A percentile compares a stretch with the other conserved stretches of the same genome.
These are phyloP conservation scores for Petaurus breviceps DNA, from an alignment of 2,113 vertebrate genomes.

Conservation along the genomic window DNA sequence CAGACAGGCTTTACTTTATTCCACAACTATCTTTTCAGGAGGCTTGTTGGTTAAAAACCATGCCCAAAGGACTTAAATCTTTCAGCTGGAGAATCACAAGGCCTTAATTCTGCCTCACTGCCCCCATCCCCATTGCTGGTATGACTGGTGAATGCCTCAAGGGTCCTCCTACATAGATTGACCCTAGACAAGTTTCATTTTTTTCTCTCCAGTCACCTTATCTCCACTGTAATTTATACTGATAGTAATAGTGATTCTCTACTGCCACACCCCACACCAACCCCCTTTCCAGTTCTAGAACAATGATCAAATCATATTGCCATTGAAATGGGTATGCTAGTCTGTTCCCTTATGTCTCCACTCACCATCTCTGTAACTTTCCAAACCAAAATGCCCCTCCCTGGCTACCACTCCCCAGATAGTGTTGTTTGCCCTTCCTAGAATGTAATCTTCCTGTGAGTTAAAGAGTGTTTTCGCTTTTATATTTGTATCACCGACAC, in stretches of 20 bases:
- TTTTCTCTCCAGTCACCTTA: not conserved
- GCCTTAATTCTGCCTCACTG: not conserved
- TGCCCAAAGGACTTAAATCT: not conserved
- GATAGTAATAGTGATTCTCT: too few relatives aligned
- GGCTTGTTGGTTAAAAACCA: not conserved
- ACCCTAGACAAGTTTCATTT: too few relatives aligned
- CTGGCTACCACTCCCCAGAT: not conserved
- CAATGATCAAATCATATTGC: not conserved
- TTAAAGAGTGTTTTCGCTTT: not conserved
- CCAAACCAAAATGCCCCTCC: not conserved
- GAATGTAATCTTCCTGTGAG: not conserved
- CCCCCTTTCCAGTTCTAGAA: not conserved
- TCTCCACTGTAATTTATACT: not conserved
- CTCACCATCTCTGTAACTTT: not conserved
- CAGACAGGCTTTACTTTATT: not conserved
- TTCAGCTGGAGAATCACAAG: not conserved
- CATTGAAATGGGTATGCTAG: not conserved
- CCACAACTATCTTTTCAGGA: not conserved
- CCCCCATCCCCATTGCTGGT: not conserved
- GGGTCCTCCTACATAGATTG: too few relatives aligned
- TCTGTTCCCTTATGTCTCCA: not conserved
- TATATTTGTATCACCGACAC: not conserved
- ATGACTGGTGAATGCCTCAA: not conserved
- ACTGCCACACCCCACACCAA: not conserved
- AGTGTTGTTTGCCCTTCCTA: not conserved